Percentiles rank a stretch among this genome's conserved stretches.
phyloP scores from a whole-genome alignment of 2,113 vertebrate genomes.

The Clarias gariepinus region DNA sequence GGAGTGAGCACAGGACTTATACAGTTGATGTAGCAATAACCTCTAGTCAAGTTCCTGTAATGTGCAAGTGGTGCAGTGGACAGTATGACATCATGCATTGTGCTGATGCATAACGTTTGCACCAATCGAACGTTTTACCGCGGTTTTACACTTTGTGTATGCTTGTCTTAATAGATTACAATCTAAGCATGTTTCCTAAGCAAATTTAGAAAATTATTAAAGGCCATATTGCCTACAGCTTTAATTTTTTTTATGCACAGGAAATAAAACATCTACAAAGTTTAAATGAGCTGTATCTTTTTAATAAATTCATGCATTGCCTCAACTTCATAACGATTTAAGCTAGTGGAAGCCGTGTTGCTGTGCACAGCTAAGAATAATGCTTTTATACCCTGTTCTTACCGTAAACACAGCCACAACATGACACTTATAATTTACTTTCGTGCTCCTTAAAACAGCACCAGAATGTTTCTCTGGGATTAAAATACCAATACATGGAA shows the following conservation, averaged over 20 bases:
- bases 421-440: slow-evolving; percentile 2
- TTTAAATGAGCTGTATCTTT: not conserved
- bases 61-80: too few relatives aligned
- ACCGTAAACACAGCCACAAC: not conserved
- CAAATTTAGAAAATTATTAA: not conserved
- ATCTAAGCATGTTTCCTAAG: not conserved
- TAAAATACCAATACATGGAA: not conserved
- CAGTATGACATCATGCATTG: too few relatives aligned
- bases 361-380: not conserved
- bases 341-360: not conserved
- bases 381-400: not conserved
- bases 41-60: too few relatives aligned
- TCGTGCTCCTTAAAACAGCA: not conserved
- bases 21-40: too few relatives aligned
- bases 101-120: too few relatives aligned
- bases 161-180: too few relatives aligned
- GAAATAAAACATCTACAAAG: too few relatives aligned
- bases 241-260: too few relatives aligned
- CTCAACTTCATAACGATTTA: not conserved
- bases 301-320: not conserved
- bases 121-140: too few relatives aligned
- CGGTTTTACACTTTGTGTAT: too few relatives aligned
- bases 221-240: not conserved
- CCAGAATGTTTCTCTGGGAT: not conserved
- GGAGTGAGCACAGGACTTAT: too few relatives aligned